Evolutionary conservation across 1,140 invertebrate species (phyloP).

Genomic region (Drosophila ironensis): DNA sequence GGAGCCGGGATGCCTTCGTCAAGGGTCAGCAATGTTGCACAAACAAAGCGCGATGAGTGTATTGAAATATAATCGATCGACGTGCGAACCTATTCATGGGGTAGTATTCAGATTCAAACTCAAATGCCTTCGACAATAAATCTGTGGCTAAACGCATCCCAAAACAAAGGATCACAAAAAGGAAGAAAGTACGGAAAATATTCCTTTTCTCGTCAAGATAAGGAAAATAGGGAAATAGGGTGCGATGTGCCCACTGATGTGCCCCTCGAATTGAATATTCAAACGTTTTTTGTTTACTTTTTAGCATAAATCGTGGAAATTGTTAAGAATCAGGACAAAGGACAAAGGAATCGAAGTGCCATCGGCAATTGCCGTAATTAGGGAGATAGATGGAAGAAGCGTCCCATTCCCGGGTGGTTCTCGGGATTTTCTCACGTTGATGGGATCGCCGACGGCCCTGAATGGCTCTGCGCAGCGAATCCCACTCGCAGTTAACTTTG

Average conservation of each 20-base stretch:
- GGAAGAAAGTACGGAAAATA: conserved; percentile 38
- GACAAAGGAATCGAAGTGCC: conserved; percentile 49
- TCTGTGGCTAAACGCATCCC: conserved; percentile 63
- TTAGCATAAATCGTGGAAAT: conserved; percentile 63
- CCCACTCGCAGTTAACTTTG: not conserved
- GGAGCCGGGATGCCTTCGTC: not conserved
- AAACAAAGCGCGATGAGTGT: conserved; percentile 33
- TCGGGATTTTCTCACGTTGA: conserved; percentile 64
- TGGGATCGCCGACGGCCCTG: conserved; percentile 16
- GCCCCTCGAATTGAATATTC: conserved; percentile 59
- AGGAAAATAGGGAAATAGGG: conserved; percentile 24
- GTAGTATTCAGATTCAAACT: too few species aligned
- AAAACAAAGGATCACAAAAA: conserved; percentile 60
- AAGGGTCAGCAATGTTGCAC: conserved; percentile 43
- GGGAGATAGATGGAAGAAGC: conserved; percentile 31
- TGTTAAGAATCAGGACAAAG: conserved; percentile 9
- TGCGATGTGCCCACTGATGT: conserved; percentile 17
- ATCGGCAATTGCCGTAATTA: conserved; percentile 71
- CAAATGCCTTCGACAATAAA: conserved; percentile 73
- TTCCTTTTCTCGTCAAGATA: not conserved
- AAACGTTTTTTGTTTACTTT: conserved; percentile 69
- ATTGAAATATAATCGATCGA: conserved; percentile 54
- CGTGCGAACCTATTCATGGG: too few species aligned
- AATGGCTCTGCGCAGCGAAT: not conserved
- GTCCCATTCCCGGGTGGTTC: conserved; percentile 1